phyloP scores from a whole-genome alignment of 2,797 vertebrate genomes.

The Myripristis murdjan region DNA sequence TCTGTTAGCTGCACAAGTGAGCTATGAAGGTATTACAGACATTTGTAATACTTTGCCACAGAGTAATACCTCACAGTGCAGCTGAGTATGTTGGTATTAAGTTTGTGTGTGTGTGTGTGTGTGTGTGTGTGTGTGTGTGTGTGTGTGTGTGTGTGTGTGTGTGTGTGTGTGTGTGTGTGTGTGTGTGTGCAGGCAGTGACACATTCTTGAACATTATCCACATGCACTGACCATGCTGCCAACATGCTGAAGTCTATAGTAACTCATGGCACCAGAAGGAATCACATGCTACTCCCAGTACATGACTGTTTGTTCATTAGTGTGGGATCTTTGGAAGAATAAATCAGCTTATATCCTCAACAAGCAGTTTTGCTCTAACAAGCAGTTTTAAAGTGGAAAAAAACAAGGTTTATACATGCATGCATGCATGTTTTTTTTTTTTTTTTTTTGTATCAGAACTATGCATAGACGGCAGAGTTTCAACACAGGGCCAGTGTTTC shows the following conservation, averaged over 20 bases:
- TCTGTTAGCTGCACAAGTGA: neutral
- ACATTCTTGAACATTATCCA: neutral
- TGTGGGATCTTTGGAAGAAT: neutral
- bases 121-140: neutral
- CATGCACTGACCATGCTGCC: neutral
- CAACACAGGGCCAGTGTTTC: neutral
- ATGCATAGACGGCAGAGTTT: too few species aligned
- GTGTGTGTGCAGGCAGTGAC: neutral
- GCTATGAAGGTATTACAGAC: too few species aligned
- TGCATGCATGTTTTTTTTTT: too few species aligned
- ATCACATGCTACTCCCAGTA: neutral
- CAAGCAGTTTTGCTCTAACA: too few species aligned
- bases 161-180: neutral
- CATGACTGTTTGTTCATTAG: neutral
- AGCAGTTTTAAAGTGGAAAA: too few species aligned
- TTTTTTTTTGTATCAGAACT: neutral
- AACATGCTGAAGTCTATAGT: neutral
- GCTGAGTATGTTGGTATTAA: neutral
- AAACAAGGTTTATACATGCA: too few species aligned
- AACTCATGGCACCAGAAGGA: neutral
- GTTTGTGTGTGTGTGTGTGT: slow-evolving; percentile 1
- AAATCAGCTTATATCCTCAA: neutral
- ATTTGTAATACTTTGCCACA: neutral
- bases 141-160: slow-evolving; percentile 7
- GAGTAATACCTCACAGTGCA: neutral